Evolutionary conservation across 2,888 invertebrate species (phyloP).

Genomic region (Bugula neritina): DNA sequence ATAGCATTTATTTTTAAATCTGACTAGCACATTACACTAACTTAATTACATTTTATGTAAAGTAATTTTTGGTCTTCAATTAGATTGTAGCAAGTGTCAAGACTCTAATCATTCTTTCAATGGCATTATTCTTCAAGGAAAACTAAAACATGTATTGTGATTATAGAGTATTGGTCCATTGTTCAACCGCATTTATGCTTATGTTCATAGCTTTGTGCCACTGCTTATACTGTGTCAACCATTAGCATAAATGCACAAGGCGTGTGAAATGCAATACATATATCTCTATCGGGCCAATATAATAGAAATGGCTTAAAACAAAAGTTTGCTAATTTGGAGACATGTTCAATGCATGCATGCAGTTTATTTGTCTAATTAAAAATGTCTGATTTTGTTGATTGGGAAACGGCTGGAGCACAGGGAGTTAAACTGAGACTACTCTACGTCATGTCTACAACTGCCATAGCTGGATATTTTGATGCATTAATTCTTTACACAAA

Average conservation of each 20-base stretch:
- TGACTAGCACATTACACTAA: background rate
- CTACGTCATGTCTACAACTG: too few relatives aligned
- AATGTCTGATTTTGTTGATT: constrained; percentile 19
- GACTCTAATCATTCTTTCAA: background rate
- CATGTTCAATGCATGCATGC: background rate
- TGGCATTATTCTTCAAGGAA: background rate
- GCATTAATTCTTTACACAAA: too few relatives aligned
- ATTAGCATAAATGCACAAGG: background rate
- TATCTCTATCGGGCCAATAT: background rate
- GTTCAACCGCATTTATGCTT: background rate
- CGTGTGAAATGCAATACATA: background rate
- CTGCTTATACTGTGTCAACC: background rate
- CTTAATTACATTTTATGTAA: background rate
- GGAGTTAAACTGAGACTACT: background rate
- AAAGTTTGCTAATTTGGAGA: constrained; percentile 3
- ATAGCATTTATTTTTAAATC: background rate
- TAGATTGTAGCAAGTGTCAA: background rate
- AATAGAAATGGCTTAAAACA: constrained; percentile 2
- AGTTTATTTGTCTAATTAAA: constrained; percentile 22
- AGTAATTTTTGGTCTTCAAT: background rate
- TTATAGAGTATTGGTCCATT: too few relatives aligned
- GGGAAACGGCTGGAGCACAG: background rate
- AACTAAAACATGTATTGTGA: too few relatives aligned
- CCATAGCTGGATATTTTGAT: too few relatives aligned
- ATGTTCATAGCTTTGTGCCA: background rate